These are phyloP conservation scores for Lycia hirtaria DNA, from an alignment of 2,888 invertebrate species.

Conservation along the genomic window DNA sequence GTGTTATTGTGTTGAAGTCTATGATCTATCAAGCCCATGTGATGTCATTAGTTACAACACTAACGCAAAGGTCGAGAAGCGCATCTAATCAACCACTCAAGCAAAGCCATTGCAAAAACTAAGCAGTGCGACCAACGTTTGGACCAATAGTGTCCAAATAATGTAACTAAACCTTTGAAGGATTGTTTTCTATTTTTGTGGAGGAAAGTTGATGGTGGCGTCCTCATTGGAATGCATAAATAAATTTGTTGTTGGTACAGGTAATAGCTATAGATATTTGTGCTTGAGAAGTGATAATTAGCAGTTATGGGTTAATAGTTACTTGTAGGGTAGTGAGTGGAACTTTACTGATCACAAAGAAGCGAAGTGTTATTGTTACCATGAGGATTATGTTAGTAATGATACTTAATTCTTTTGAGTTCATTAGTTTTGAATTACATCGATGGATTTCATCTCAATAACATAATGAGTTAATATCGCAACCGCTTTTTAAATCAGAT, in stretches of 20 bases:
- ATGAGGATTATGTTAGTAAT: neutral
- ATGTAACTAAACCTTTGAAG: conserved; percentile 2
- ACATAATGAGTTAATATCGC: neutral
- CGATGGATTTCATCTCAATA: neutral
- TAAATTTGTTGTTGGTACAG: neutral
- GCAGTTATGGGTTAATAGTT: conserved; percentile 17
- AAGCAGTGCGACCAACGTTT: conserved; percentile 23
- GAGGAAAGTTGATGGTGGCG: neutral
- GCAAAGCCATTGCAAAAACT: conserved; percentile 59
- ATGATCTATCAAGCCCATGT: conserved; percentile 35
- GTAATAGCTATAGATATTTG: conserved; percentile 6
- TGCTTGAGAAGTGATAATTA: conserved; percentile 23
- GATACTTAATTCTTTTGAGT: neutral
- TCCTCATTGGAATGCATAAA: neutral
- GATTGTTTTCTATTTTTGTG: neutral
- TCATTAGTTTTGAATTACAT: conserved; percentile 3
- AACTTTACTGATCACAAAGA: conserved; percentile 7
- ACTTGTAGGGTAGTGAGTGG: conserved; percentile 8
- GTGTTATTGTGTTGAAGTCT: conserved; percentile 5
- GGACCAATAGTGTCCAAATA: neutral
- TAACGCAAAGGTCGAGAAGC: conserved; percentile 60
- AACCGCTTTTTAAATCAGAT: neutral
- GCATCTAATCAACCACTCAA: conserved; percentile 69
- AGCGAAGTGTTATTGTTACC: neutral
- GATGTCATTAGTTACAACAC: conserved; percentile 43